Evolutionary conservation across 2,888 invertebrate species (phyloP).

Genomic region (Elgonia sp.): DNA sequence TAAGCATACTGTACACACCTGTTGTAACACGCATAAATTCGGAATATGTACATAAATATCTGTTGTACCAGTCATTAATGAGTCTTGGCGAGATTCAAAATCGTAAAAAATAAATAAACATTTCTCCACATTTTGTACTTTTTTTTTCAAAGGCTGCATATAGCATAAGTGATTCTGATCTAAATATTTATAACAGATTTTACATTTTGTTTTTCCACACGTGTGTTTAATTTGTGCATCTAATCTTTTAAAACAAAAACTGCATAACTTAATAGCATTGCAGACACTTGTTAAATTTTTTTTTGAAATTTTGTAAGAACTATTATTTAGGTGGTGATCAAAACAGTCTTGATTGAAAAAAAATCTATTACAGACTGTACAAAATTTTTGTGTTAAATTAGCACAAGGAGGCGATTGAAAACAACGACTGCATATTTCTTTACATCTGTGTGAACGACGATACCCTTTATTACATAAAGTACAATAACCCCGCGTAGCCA

Average conservation of each 20-base stretch:
- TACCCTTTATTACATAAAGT: not conserved
- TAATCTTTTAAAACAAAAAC: not conserved
- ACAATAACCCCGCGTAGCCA: constrained; percentile 13
- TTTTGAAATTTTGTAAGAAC: not conserved
- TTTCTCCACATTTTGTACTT: not conserved
- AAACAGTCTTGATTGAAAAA: constrained; percentile 9
- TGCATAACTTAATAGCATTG: not conserved
- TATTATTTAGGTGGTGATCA: not conserved
- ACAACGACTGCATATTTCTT: not conserved
- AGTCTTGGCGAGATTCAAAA: no score
- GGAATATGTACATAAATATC: constrained; percentile 22
- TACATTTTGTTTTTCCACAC: not conserved
- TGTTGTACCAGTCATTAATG: constrained; percentile 23
- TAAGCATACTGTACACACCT: constrained; percentile 82
- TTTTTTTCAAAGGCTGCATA: constrained; percentile 9
- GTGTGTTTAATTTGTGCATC: not conserved
- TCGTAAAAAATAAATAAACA: constrained; percentile 36
- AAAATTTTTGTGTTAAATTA: not conserved
- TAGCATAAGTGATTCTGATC: constrained; percentile 16
- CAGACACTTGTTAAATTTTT: not conserved
- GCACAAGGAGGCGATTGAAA: not conserved
- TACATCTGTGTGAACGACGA: not conserved
- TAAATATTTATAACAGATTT: constrained; percentile 3
- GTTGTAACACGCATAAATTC: no score
- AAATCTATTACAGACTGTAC: not conserved